These are phyloP conservation scores for Halcyon leucocephala DNA, from an alignment of 2,797 vertebrate genomes.

Conservation along the genomic window DNA sequence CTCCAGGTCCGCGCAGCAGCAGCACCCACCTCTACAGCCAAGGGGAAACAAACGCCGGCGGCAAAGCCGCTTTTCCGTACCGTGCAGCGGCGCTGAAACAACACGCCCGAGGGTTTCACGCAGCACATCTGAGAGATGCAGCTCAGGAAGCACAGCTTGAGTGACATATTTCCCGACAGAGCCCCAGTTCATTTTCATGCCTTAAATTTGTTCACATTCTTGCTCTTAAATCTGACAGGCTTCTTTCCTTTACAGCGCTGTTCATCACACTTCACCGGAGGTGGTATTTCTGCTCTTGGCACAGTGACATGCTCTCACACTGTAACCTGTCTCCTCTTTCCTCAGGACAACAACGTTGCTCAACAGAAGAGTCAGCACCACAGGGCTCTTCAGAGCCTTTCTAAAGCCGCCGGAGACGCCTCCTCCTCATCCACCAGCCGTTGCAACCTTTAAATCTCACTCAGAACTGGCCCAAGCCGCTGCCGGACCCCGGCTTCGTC, in stretches of 20 bases:
- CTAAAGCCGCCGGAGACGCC: background rate
- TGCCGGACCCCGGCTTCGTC: rapidly evolving
- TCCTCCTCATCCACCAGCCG: background rate
- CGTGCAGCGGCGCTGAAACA: background rate
- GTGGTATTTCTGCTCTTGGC: background rate
- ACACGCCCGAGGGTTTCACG: background rate
- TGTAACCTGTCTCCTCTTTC: rapidly evolving
- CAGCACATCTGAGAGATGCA: background rate
- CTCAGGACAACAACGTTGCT: background rate
- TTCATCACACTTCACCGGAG: background rate
- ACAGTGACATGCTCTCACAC: rapidly evolving
- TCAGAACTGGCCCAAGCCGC: background rate
- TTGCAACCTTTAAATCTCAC: background rate
- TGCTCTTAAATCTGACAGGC: background rate
- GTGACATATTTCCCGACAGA: background rate
- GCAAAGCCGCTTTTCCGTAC: background rate
- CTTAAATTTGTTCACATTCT: background rate
- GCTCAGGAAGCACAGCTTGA: background rate
- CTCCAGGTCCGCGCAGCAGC: background rate
- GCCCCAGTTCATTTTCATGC: background rate
- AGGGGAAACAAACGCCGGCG: background rate
- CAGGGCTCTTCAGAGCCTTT: background rate
- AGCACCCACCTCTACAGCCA: background rate
- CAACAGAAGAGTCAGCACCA: background rate
- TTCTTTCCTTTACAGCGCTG: background rate